These are phyloP conservation scores for Galaxea fascicularis DNA, from an alignment of 92 coral and sea anemone genomes.

Conservation along the genomic window DNA sequence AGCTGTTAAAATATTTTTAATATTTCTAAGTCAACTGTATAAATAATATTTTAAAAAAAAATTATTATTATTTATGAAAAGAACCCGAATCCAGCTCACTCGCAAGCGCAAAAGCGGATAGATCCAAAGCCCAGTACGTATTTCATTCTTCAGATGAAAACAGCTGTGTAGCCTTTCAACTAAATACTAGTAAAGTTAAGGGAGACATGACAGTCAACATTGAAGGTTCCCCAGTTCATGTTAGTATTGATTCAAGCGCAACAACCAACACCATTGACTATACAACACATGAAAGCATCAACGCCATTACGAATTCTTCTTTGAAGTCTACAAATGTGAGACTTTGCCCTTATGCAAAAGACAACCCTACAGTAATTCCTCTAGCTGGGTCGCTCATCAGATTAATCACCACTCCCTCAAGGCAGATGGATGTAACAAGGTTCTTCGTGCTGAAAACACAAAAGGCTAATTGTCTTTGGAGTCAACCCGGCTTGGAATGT, in stretches of 20 bases:
- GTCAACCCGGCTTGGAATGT: neutral
- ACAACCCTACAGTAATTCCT: constrained; percentile 14
- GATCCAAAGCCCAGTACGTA: neutral
- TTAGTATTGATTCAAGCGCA: constrained; percentile 65
- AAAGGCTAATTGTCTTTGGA: neutral
- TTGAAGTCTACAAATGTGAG: constrained; percentile 31
- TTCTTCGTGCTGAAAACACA: constrained; percentile 1
- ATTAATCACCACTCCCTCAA: constrained; percentile 3
- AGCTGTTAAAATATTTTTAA: too few relatives aligned
- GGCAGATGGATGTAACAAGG: constrained; percentile 14
- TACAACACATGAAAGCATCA: constrained; percentile 28
- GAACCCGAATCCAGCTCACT: neutral
- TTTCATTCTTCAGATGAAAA: neutral
- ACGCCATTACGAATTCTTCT: neutral
- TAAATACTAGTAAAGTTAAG: neutral
- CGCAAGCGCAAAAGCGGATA: neutral
- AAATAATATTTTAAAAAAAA: too few relatives aligned
- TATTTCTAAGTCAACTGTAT: too few relatives aligned
- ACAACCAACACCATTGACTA: constrained; percentile 57
- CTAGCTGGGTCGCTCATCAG: neutral
- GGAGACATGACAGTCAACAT: constrained; percentile 15
- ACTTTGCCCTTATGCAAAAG: constrained; percentile 27
- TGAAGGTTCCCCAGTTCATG: constrained; percentile 37
- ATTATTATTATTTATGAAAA: too few relatives aligned
- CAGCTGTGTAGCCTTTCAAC: too few relatives aligned